These are phyloP conservation scores for Gryllus bimaculatus DNA, from an alignment of 1,140 invertebrate species.

Conservation along the genomic window DNA sequence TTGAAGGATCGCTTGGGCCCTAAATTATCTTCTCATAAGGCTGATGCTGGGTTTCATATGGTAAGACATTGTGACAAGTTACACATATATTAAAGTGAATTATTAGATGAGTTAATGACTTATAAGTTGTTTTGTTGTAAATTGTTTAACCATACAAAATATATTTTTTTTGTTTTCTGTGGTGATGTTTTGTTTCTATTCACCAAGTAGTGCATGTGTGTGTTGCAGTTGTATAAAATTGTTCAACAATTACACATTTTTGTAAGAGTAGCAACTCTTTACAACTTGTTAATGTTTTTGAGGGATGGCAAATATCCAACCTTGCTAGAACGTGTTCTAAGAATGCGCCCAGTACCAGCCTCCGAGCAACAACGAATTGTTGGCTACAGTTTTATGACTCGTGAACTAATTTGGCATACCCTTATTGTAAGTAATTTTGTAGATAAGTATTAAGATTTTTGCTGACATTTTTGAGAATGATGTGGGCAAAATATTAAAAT, in stretches of 20 bases:
- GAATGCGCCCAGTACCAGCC: slow-evolving; percentile 36
- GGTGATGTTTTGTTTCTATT: slow-evolving; percentile 7
- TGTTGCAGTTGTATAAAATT: slow-evolving; percentile 16
- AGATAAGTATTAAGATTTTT: neutral
- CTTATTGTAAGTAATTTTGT: slow-evolving; percentile 46
- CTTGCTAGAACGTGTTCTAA: slow-evolving; percentile 44
- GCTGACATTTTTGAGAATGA: neutral
- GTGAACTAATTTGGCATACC: slow-evolving; percentile 56
- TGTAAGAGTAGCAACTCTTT: slow-evolving; percentile 42
- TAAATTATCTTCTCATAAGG: slow-evolving; percentile 1
- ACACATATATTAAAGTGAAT: neutral
- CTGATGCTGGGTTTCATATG: neutral
- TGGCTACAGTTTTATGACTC: slow-evolving; percentile 49
- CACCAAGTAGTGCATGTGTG: neutral
- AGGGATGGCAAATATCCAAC: slow-evolving; percentile 49
- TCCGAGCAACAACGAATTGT: slow-evolving; percentile 40
- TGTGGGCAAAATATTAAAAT: neutral
- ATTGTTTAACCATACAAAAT: neutral
- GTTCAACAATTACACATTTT: slow-evolving; percentile 39
- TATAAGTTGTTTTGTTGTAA: neutral
- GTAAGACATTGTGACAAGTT: slow-evolving; percentile 2
- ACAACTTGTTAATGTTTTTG: slow-evolving; percentile 52
- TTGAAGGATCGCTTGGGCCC: slow-evolving; percentile 16
- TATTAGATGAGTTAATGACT: neutral
- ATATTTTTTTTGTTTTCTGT: slow-evolving; percentile 7